These are phyloP conservation scores for Melanotaenia trifasciata DNA, from an alignment of 2,797 vertebrate genomes.

Conservation along the genomic window DNA sequence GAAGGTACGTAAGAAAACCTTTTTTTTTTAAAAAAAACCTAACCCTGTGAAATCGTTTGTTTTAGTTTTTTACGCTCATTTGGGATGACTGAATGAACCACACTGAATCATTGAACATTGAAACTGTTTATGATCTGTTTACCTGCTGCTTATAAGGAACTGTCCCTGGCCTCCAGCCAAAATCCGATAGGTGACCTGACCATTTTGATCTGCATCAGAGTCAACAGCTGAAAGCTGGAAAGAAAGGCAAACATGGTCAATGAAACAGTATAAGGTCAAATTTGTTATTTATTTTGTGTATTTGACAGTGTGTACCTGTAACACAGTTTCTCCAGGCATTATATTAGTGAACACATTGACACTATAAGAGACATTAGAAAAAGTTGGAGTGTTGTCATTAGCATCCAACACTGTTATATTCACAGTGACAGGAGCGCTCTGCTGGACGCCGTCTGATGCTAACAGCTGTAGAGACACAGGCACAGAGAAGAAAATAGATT, in stretches of 20 bases:
- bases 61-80: background rate
- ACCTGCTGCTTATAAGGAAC: constrained; percentile 87
- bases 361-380: constrained; percentile 91
- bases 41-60: background rate
- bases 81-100: background rate
- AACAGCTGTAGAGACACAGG: constrained; percentile 82
- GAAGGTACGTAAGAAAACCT: background rate
- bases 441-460: constrained; percentile 95
- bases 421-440: constrained; percentile 89
- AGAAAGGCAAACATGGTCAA: constrained; percentile 18
- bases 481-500: constrained; percentile 1
- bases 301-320: constrained; percentile 84
- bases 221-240: constrained; percentile 91
- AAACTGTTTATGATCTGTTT: constrained; percentile 13
- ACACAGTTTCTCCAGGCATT: constrained; percentile 87
- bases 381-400: constrained; percentile 95
- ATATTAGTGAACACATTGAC: constrained; percentile 93
- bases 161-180: constrained; percentile 89
- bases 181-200: constrained; percentile 90
- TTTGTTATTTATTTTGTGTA: background rate
- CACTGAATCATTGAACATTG: background rate
- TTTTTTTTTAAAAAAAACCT: background rate
- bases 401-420: constrained; percentile 92
- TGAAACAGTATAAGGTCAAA: background rate
- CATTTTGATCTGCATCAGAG: constrained; percentile 91